These are phyloP conservation scores for Andrena hattorfiana DNA, from an alignment of 2,888 invertebrate species.

Conservation along the genomic window DNA sequence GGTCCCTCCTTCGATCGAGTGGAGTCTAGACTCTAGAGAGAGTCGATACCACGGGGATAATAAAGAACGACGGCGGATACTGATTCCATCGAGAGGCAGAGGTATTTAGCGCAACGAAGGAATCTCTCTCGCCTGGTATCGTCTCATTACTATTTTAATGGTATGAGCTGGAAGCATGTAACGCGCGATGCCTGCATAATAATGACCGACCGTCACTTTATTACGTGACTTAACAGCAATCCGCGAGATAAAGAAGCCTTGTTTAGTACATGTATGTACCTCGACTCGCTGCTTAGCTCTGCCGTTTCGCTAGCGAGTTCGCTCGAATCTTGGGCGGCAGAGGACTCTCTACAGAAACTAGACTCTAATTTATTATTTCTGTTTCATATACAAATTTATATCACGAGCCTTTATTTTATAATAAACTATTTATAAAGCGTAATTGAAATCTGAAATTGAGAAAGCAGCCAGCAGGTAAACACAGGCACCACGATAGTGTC, in stretches of 20 bases:
- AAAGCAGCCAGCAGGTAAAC: neutral
- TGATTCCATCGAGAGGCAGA: conserved; percentile 16
- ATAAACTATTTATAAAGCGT: no score
- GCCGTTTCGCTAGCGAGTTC: neutral
- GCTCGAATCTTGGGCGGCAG: no score
- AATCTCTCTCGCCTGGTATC: conserved; percentile 41
- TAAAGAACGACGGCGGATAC: conserved; percentile 6
- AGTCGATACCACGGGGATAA: neutral
- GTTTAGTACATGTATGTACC: neutral
- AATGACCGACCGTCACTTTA: conserved; percentile 59
- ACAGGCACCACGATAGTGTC: neutral
- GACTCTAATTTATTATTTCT: no score
- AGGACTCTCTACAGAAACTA: no score
- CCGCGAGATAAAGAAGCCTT: conserved; percentile 32
- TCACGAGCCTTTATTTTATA: no score
- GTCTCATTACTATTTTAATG: conserved; percentile 62
- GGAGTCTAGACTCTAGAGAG: no score
- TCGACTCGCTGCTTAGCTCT: neutral
- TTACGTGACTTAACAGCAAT: conserved; percentile 61
- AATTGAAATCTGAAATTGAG: no score
- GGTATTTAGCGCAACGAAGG: conserved; percentile 44
- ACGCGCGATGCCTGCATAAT: conserved; percentile 64
- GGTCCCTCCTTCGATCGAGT: no score
- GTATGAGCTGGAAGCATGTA: conserved; percentile 55
- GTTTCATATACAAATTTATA: no score